These are phyloP conservation scores for Mastomys coucha DNA, from an alignment of 2,113 vertebrate species.

Conservation along the genomic window DNA sequence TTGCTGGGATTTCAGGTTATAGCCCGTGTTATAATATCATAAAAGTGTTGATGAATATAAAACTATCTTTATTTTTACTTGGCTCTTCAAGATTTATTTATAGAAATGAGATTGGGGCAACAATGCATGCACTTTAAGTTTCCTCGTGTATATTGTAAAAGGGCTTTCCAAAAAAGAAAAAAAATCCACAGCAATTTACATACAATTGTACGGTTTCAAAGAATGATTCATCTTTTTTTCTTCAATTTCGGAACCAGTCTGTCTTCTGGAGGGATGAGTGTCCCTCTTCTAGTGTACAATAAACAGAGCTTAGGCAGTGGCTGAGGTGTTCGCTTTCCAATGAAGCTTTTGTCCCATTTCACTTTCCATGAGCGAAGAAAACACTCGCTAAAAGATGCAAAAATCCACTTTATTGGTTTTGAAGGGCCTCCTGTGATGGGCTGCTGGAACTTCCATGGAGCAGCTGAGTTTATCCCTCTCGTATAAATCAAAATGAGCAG, in stretches of 20 bases:
- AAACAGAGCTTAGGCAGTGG: neutral
- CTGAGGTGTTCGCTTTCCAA: neutral
- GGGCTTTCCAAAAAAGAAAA: conserved; percentile 2
- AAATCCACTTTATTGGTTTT: neutral
- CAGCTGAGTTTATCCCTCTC: neutral
- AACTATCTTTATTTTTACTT: conserved; percentile 15
- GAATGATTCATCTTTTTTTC: neutral
- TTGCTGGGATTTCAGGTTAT: conserved; percentile 14
- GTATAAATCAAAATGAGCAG: neutral
- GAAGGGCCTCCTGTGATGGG: neutral
- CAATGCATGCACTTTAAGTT: neutral
- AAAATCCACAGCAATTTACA: neutral
- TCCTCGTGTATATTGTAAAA: neutral
- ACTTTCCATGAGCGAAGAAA: conserved; percentile 31
- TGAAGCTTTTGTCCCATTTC: neutral
- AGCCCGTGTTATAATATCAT: neutral
- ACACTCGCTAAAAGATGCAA: conserved; percentile 33
- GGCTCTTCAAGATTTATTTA: conserved; percentile 14
- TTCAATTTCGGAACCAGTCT: neutral
- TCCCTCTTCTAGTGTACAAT: too few species aligned
- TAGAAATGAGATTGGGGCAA: neutral
- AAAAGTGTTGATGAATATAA: conserved; percentile 25
- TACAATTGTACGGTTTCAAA: neutral
- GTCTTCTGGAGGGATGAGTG: neutral
- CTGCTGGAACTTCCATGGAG: neutral